A percentile compares a stretch with the other conserved stretches of the same genome.
phyloP scores from a whole-genome alignment of 2,797 vertebrate species.

The Pangasius macronema region DNA sequence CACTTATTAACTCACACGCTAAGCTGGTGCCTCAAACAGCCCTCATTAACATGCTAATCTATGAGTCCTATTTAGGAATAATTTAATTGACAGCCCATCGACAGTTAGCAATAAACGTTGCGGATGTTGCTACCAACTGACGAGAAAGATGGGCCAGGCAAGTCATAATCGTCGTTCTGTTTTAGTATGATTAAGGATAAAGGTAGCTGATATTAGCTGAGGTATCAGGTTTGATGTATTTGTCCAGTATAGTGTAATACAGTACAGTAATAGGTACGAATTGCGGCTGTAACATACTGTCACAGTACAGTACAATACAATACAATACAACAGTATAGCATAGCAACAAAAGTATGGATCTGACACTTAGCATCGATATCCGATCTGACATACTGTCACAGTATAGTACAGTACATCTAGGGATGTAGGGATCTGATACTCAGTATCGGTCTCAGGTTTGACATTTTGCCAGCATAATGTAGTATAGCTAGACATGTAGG shows the following conservation, averaged over 20 bases:
- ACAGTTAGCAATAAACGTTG: background rate
- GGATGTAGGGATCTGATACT: too few species aligned
- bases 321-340: background rate
- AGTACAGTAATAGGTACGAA: background rate
- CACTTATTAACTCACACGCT: background rate
- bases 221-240: background rate
- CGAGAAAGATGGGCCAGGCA: background rate
- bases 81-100: slow-evolving; percentile 13
- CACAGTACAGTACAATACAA: background rate
- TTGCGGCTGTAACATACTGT: too few species aligned
- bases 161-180: background rate
- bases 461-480: background rate
- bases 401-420: background rate
- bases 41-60: slow-evolving; percentile 18
- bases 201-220: background rate
- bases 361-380: background rate
- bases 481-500: too few species aligned
- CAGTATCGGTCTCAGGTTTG: background rate
- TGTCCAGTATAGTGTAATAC: background rate
- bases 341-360: background rate
- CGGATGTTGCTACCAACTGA: background rate
- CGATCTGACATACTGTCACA: background rate
- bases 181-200: background rate
- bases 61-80: background rate
- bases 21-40: background rate